A percentile compares a stretch with the other conserved stretches of the same genome.
Evolutionary conservation across 2,888 invertebrate genomes (phyloP).

Genomic region (Pollenia labialis): DNA sequence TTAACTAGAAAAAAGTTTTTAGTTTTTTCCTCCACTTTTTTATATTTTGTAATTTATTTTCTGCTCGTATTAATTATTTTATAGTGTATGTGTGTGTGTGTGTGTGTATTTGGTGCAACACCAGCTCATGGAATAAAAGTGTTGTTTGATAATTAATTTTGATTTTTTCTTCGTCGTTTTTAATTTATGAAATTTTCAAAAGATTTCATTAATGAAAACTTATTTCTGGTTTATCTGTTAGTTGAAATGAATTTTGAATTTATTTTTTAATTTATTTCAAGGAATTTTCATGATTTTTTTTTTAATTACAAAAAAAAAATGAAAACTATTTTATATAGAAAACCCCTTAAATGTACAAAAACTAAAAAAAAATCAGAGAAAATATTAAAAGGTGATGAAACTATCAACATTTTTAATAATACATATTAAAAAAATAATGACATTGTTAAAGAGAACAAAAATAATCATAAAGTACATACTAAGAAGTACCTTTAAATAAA

Average conservation of each 20-base stretch:
- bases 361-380: too few relatives aligned
- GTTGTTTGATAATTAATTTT: constrained; percentile 54
- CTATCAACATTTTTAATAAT: too few relatives aligned
- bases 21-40: background rate
- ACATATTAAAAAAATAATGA: too few relatives aligned
- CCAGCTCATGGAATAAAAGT: constrained; percentile 14
- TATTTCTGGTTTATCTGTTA: constrained; percentile 18
- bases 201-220: constrained; percentile 21
- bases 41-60: constrained; percentile 58
- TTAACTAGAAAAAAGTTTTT: constrained; percentile 23
- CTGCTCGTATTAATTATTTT: constrained; percentile 61
- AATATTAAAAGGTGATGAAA: too few relatives aligned
- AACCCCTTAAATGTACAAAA: too few relatives aligned
- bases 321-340: too few relatives aligned
- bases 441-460: too few relatives aligned
- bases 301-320: too few relatives aligned
- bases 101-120: too few relatives aligned
- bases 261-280: constrained; percentile 14
- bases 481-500: too few relatives aligned
- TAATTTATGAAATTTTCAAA: constrained; percentile 34
- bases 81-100: constrained; percentile 26
- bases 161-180: constrained; percentile 32
- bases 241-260: constrained; percentile 11
- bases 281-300: background rate
- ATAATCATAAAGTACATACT: too few relatives aligned